These are phyloP conservation scores for Neopelma chrysocephalum DNA, from an alignment of 2,797 vertebrate genomes.

Conservation along the genomic window DNA sequence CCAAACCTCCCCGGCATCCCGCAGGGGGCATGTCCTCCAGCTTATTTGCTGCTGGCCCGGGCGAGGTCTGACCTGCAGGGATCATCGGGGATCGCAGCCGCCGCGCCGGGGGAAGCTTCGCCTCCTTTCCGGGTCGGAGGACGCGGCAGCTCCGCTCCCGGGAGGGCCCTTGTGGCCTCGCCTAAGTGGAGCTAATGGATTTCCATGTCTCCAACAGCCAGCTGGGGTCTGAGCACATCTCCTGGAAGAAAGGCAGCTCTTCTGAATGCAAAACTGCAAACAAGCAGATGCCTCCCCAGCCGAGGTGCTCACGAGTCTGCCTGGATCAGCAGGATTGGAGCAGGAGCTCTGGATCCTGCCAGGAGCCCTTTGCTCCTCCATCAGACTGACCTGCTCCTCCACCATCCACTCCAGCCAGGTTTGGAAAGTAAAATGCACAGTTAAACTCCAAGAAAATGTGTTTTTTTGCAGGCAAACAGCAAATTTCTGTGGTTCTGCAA, in stretches of 20 bases:
- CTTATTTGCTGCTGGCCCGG: neutral
- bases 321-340: neutral
- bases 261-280: neutral
- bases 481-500: neutral
- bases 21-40: neutral
- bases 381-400: neutral
- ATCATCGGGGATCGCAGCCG: neutral
- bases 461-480: neutral
- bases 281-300: neutral
- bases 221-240: neutral
- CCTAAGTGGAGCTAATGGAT: conserved; percentile 43
- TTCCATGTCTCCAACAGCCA: neutral
- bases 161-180: conserved; percentile 12
- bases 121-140: neutral
- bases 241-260: neutral
- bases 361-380: neutral
- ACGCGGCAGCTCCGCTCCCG: neutral
- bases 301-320: neutral
- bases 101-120: rapidly evolving
- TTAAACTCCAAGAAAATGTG: neutral
- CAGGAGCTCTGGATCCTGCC: neutral
- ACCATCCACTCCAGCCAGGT: rapidly evolving
- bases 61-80: neutral
- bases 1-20: neutral
- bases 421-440: neutral